These are phyloP conservation scores for Syncerus caffer DNA, from an alignment of 2,797 vertebrate species.

Conservation along the genomic window DNA sequence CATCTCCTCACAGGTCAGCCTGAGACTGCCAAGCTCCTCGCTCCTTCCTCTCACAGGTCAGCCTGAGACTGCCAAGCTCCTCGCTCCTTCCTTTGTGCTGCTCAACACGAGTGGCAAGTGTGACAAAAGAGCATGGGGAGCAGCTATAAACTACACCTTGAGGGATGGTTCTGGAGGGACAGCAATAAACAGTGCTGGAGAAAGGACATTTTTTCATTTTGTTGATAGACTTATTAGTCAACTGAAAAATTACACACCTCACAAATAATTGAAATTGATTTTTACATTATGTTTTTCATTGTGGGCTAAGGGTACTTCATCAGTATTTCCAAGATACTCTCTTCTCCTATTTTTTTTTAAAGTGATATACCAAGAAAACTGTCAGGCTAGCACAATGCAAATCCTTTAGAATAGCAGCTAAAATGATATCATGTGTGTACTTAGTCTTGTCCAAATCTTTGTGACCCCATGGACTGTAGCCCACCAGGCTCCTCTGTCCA, in stretches of 20 bases:
- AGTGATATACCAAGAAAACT: not conserved
- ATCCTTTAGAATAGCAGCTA: not conserved
- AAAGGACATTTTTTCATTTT: not conserved
- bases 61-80: not conserved
- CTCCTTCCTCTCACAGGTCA: not conserved
- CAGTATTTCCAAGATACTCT: constrained; percentile 9
- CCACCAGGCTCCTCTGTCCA: not conserved
- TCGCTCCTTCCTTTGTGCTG: not conserved
- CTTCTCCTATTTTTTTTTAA: not conserved
- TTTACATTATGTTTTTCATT: constrained; percentile 56
- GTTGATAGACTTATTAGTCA: not conserved
- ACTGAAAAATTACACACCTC: constrained; percentile 30
- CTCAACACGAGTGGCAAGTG: not conserved
- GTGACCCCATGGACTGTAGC: not conserved
- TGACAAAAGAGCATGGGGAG: not conserved
- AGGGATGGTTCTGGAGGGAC: fast-evolving
- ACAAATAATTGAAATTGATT: constrained; percentile 58
- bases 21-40: not conserved
- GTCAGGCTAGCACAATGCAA: not conserved
- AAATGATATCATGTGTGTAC: not conserved
- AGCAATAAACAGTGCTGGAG: not conserved
- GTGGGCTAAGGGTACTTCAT: not conserved
- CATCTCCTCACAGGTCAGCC: not conserved
- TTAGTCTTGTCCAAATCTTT: not conserved
- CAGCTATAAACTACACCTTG: not conserved